These are phyloP conservation scores for Leptinotarsa texana DNA, from an alignment of 1,140 invertebrate species.

Conservation along the genomic window DNA sequence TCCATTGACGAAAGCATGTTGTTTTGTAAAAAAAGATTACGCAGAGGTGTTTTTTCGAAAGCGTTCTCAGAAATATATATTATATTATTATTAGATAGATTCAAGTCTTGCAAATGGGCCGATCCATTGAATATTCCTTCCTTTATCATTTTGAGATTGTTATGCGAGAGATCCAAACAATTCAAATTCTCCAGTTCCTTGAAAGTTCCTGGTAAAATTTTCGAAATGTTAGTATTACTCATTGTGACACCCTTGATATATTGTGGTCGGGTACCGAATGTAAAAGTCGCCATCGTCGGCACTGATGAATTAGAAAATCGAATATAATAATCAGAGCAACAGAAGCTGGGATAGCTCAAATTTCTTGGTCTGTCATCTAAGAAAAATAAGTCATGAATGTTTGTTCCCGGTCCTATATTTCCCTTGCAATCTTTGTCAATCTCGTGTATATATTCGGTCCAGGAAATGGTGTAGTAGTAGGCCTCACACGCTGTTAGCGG, in stretches of 20 bases:
- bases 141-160: not conserved
- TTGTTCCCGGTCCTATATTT: not conserved
- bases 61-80: not conserved
- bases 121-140: not conserved
- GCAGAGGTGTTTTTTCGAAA: not conserved
- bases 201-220: not conserved
- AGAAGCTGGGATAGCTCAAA: not conserved
- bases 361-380: not conserved
- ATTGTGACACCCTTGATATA: not conserved
- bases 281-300: not conserved
- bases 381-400: not conserved
- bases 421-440: not conserved
- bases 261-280: not conserved
- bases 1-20: not conserved
- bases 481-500: too few species aligned
- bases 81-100: not conserved
- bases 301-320: not conserved
- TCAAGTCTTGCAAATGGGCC: not conserved
- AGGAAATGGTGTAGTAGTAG: too few species aligned
- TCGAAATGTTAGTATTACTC: not conserved
- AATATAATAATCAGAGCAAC: not conserved
- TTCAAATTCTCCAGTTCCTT: not conserved
- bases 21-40: not conserved
- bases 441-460: too few species aligned
- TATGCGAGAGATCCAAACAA: not conserved